Evolutionary conservation across 2,888 invertebrate genomes (phyloP), one percentile per base, ranked within the genome.

Genomic region (Drosophila lacicola): DNA sequence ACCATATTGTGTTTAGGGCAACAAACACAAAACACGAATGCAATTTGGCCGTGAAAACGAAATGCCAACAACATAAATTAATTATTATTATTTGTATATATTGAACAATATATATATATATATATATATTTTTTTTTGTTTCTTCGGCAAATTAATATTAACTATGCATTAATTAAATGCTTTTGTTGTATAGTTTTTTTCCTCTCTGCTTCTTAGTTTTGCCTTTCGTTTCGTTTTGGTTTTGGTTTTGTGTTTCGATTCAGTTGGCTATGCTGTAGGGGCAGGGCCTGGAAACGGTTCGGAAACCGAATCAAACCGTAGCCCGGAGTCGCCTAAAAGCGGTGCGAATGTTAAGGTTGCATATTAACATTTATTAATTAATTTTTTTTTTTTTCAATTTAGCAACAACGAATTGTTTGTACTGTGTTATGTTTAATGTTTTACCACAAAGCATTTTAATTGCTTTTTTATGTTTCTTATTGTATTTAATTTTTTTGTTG

Each of bases 11-110:
- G 19, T 46, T 51, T 76, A 61, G 61, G 72, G 68, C 49, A 55
- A 51, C 60, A 68, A 58, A 47, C 57, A 55, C 25, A 50, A 74
- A 46, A 36, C 36, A 58, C 57, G 64, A 82, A 79, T 82, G 84
- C 80, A 84, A 83, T 87, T 73, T 82, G 84, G 68, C 83, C 87
- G 70, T 84, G 87, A 84, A 83, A 84, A 83, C 70, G 69, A 83
- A 83, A 83, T 80, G 80, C 73, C 78, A 82, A 67, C 70, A 86
- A 87, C 84, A 87, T 82, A 87, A 83, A 84, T 80, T 82, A 84
- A 82, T 86, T 78, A 81, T 76, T 80, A 70, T 81, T 76, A 68
- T 70, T 66, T 69, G 44, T 84, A 63, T 70, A 61, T 54, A 36
- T 80, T 58, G 55, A 34, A 63, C 34, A 47, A 60, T 45, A 29